Percentiles rank a stretch among this genome's conserved stretches.
Conservation (phyloP, 37 sponge, comb jelly and placozoan genomes). For the Crambe crambe region DNA sequence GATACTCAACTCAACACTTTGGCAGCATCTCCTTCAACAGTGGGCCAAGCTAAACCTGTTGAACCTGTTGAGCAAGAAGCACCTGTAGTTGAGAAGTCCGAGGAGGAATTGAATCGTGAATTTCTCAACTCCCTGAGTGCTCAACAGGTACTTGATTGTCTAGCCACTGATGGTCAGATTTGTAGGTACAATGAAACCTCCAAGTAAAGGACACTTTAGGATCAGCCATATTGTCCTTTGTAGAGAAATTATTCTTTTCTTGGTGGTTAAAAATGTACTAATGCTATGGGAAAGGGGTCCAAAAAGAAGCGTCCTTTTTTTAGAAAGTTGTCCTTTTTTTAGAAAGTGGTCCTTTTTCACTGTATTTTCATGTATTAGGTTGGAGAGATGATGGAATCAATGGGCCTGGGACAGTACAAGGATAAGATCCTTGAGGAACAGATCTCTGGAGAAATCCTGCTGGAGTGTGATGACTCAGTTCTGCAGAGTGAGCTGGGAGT, state of each 20-base stretch:
- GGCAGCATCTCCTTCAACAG: neutral
- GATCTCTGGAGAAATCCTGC: constrained; percentile 27
- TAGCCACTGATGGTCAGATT: neutral
- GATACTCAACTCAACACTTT: constrained; percentile 4
- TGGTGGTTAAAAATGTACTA: too few relatives aligned
- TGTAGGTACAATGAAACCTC: too few relatives aligned
- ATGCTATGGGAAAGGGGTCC: too few relatives aligned
- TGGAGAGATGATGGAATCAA: constrained; percentile 10
- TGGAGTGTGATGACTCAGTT: constrained; percentile 17
- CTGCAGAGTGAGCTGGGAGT: constrained; percentile 24
- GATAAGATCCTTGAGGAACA: constrained; percentile 12
- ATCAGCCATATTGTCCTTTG: too few relatives aligned
- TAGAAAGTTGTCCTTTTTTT: too few relatives aligned
- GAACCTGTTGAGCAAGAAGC: neutral
- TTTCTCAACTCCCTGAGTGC: neutral
- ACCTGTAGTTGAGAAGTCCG: neutral
- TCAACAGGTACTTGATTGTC: neutral
- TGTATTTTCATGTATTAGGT: too few relatives aligned
- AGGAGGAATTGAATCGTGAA: neutral
- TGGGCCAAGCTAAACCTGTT: neutral
- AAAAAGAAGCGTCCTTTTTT: too few relatives aligned
- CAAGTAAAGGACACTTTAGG: too few relatives aligned
- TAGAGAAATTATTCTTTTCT: too few relatives aligned
- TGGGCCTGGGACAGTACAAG: constrained; percentile 30
- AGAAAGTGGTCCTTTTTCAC: too few relatives aligned